These are phyloP conservation scores for Hemibagrus wyckioides DNA, from an alignment of 2,113 vertebrate genomes.

Conservation along the genomic window DNA sequence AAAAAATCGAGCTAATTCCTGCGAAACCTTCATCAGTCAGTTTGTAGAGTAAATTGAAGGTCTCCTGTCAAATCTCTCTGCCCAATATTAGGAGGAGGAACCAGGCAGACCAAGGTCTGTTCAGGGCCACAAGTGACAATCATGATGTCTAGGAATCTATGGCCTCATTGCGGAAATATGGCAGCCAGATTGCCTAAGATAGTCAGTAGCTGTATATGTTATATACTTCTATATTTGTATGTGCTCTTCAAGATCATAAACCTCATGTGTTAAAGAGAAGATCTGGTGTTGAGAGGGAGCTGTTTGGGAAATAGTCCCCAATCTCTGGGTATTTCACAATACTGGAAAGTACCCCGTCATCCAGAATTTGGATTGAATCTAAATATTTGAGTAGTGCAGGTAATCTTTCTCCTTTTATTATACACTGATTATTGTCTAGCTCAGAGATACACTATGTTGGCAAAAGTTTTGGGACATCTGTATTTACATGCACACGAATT, in stretches of 20 bases:
- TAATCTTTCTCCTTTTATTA: background rate
- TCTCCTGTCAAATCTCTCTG: background rate
- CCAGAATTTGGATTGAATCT: background rate
- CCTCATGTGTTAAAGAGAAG: background rate
- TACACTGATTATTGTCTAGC: background rate
- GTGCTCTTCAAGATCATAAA: background rate
- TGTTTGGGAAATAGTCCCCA: constrained; percentile 22
- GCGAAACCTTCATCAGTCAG: too few species aligned
- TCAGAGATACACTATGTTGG: too few species aligned
- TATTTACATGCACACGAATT: too few species aligned
- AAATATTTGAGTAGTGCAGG: background rate
- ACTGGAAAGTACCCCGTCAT: too few species aligned
- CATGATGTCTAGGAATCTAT: background rate
- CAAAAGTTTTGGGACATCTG: too few species aligned
- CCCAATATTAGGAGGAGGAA: too few species aligned
- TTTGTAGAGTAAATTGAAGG: too few species aligned
- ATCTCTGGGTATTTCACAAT: constrained; percentile 12
- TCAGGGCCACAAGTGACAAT: too few species aligned
- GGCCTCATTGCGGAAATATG: background rate
- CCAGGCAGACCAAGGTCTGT: too few species aligned
- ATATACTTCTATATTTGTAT: background rate
- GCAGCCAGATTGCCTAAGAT: too few species aligned
- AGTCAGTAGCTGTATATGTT: too few species aligned
- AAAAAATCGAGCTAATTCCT: too few species aligned
- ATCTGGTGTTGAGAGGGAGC: background rate